Percentiles rank a stretch among this genome's conserved stretches.
Conservation (phyloP, 2,888 invertebrate species). For the Eristalis arbustorum region DNA sequence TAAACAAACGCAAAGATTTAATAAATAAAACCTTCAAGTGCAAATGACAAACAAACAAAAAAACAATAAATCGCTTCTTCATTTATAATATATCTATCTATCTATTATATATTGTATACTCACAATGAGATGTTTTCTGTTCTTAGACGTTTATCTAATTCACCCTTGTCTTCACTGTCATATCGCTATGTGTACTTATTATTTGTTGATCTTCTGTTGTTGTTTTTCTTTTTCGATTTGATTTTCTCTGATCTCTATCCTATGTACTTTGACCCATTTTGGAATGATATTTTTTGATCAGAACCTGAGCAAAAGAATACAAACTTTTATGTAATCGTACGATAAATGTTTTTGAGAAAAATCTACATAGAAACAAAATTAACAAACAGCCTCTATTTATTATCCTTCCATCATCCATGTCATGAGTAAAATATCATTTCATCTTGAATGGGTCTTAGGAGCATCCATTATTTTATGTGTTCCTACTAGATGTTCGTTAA, state of each 20-base stretch:
- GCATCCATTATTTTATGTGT: slow-evolving; percentile 57
- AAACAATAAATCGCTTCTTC: slow-evolving; percentile 57
- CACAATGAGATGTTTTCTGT: slow-evolving; percentile 17
- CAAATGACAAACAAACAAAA: slow-evolving; percentile 22
- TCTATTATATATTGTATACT: slow-evolving; percentile 36
- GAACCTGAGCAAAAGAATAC: slow-evolving; percentile 72
- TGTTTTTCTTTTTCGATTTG: slow-evolving; percentile 70
- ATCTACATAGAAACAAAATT: neutral
- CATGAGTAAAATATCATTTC: slow-evolving; percentile 71
- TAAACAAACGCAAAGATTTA: neutral
- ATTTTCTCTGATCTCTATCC: slow-evolving; percentile 69
- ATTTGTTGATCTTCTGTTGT: slow-evolving; percentile 71
- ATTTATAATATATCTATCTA: slow-evolving; percentile 31
- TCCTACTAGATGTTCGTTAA: slow-evolving; percentile 60
- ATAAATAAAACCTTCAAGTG: slow-evolving; percentile 9
- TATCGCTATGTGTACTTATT: slow-evolving; percentile 57
- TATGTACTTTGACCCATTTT: slow-evolving; percentile 77
- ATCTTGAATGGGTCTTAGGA: slow-evolving; percentile 72
- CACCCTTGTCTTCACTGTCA: neutral
- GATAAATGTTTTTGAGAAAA: neutral
- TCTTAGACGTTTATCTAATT: neutral
- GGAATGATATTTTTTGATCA: slow-evolving; percentile 80
- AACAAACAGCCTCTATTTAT: neutral
- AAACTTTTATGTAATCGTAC: neutral
- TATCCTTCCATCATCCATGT: neutral